Base-by-base conservation (phyloP, 2,888 invertebrate species). In the Spatulosminthurus flaviceps region DNA sequence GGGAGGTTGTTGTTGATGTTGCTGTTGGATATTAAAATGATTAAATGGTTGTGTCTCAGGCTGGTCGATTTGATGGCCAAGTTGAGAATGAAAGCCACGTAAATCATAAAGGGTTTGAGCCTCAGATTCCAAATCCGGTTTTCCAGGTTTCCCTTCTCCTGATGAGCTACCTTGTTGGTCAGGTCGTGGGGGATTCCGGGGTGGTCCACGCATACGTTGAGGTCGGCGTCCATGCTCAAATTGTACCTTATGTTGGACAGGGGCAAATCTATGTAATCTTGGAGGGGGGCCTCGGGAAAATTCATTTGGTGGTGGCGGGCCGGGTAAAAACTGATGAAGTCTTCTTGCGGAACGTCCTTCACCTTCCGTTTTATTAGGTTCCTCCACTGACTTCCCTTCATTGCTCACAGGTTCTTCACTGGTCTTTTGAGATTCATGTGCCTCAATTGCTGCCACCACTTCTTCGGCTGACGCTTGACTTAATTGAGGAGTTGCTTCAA, bases 81-180 rank as follows among this genome's bases (percentile, higher is more conserved):
- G 43, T 13, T 82, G 81, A 66, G 80, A 77, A 43, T 82, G 79
- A 76, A 82, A 85, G 22, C 85, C 85, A 29, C 84, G 79, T 29
- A 85, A 61, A 67, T 85, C 85, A 60, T 85, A 85, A 42, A 85
- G 69, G 0, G 84, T 84, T 78, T 85, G 85, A 11, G 84, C 84
- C 11, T 83, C 84, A 13, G 84, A 71, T 21, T 75, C 66, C 61
- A 84, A 77, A 67, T 85, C 85, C 2, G 79, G 34, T n/a, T 74
- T 74, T 2, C 64, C 64, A 24, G 64, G 64, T n/a, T 64, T 64
- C 11, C n/a, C 13, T 4, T 26, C 64, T 64, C 64, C 22, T 22
- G 43, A 51, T n/a, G n/a, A n/a, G n/a, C 34, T n/a, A n/a, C 51
- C 73, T 13, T 26, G 13, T 5, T 29, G 60, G 9, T 74, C 7